Evolutionary conservation across 2,888 invertebrate species (phyloP).

Genomic region (Eucera pruinosa): DNA sequence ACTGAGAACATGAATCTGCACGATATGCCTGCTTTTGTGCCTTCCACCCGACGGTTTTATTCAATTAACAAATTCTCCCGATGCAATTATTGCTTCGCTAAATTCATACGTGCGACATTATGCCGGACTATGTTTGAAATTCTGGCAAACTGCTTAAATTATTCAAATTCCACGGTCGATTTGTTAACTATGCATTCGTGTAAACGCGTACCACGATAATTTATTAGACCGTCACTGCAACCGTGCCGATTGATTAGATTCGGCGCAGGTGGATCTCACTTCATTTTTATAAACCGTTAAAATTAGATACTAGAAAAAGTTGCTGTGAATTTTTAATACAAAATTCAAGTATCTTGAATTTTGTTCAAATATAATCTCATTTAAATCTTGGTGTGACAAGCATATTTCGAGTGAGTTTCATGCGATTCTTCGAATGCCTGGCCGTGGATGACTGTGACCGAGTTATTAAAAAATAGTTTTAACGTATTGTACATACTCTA

Average conservation of each 20-base stretch:
- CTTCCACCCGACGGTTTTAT: conserved; percentile 46
- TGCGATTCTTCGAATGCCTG: too few species aligned
- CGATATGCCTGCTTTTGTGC: conserved; percentile 48
- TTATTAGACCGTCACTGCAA: conserved; percentile 30
- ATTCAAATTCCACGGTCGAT: conserved; percentile 55
- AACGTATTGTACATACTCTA: too few species aligned
- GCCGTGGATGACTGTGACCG: too few species aligned
- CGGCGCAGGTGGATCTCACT: neutral
- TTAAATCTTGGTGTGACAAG: too few species aligned
- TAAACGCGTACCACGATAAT: conserved; percentile 35
- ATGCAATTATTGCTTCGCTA: conserved; percentile 55
- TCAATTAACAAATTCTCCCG: conserved; percentile 57
- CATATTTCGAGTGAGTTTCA: too few species aligned
- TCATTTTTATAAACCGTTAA: too few species aligned
- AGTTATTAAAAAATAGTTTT: too few species aligned
- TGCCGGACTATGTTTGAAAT: conserved; percentile 51
- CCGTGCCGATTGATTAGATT: conserved; percentile 27
- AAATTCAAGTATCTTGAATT: too few species aligned
- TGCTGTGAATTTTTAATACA: too few species aligned
- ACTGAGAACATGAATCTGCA: conserved; percentile 27
- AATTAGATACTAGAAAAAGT: too few species aligned
- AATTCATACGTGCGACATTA: conserved; percentile 39
- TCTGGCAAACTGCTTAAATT: conserved; percentile 51
- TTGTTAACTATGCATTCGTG: conserved; percentile 50
- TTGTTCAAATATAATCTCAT: too few species aligned